Conservation (phyloP, 2,797 vertebrate species). For the Sternotherus odoratus region DNA sequence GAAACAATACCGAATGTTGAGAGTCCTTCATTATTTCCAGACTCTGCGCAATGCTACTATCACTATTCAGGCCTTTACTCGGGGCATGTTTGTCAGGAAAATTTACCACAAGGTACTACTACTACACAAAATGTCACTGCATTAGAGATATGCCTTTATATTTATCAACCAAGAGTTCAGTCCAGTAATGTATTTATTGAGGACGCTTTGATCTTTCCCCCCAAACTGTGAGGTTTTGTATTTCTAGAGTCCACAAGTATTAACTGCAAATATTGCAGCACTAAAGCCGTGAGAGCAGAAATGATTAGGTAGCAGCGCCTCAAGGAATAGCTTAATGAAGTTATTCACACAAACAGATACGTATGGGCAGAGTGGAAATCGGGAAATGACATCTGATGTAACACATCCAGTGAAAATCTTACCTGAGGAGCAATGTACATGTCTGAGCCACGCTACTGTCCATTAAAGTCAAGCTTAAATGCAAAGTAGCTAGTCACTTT, state of each 20-base stretch:
- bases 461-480: neutral
- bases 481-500: neutral
- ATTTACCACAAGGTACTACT: slow-evolving; percentile 87
- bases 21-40: slow-evolving; percentile 80
- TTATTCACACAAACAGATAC: neutral
- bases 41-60: slow-evolving; percentile 78
- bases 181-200: neutral
- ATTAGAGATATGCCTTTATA: accelerated
- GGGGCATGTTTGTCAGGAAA: slow-evolving; percentile 90
- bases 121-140: accelerated
- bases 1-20: slow-evolving; percentile 92
- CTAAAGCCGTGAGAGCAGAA: neutral
- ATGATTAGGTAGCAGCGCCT: neutral
- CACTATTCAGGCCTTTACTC: slow-evolving; percentile 90
- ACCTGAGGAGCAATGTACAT: neutral
- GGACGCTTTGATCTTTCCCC: neutral
- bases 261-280: accelerated
- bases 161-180: neutral
- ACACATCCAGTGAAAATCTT: neutral
- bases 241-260: accelerated
- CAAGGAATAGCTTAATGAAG: neutral
- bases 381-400: slow-evolving; percentile 31
- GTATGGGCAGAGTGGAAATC: neutral
- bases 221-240: neutral
- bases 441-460: neutral